Base-by-base conservation (phyloP, 2,888 invertebrate species). In the Sylvicola cinctus region DNA sequence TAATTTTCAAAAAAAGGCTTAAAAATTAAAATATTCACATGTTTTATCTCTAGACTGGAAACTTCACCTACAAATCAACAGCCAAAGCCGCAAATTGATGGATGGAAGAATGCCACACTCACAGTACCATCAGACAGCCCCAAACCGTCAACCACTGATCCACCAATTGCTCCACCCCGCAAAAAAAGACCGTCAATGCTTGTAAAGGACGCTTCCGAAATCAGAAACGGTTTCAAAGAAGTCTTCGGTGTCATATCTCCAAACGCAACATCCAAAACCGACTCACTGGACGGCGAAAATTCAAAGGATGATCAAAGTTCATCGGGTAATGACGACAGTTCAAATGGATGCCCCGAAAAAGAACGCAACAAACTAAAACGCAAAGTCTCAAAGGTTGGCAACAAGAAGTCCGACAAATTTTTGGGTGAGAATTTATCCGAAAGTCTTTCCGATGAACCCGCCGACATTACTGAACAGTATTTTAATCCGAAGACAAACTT, bases 401-500 rank as follows among this genome's bases (percentile, higher is more conserved):
- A 45, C 32, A 42, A 38, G 29, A 44, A 44, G 36, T 43, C 43
- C 8, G 44, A 45, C 35, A 43, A 44, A 40, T 44, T 44, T 38
- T 42, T 44, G 31, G 44, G 43, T 25, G 44, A 42, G 41, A 40
- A 38, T 32, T 34, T 45, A 35, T 43, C 43, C 2, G 41, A 42
- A 29, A 37, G 39, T 26, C 28, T 43, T 12, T 40, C 42, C 3
- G 38, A 41, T 32, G 40, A 42, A 34, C 38, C 35, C 7, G 17
- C 14, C 12, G 12, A n/a, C 10, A n/a, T 28, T 5, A 28, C n/a
- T 13, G 28, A 28, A 28, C n/a, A n/a, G 14, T 13, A n/a, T 28
- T 13, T 13, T 13, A 13, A 28, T n/a, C 28, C 28, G 5, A 13
- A 28, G 14, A 28, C 28, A 6, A 28, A 28, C n/a, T 13, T 28